A percentile compares a stretch with the other conserved stretches of the same genome.
Conservation (phyloP, 2,888 invertebrate species). For the Drosophila siamana region DNA sequence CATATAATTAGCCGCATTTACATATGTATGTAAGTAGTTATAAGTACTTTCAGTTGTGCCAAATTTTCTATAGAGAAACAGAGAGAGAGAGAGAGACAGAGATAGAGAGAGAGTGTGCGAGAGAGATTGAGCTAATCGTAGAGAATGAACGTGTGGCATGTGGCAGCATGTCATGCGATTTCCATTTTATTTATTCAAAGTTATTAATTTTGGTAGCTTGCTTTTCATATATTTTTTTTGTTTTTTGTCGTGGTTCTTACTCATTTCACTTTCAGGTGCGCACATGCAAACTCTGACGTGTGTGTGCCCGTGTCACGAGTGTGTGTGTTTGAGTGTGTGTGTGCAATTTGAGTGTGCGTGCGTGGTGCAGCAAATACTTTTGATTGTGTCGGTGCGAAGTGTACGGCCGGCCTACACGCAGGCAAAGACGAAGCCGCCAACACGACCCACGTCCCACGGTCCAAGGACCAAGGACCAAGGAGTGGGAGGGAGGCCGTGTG, state of each 20-base stretch:
- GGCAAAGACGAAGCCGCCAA: slow-evolving; percentile 32
- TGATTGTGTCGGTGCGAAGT: slow-evolving; percentile 27
- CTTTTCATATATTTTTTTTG: background rate
- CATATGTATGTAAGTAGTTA: slow-evolving; percentile 17
- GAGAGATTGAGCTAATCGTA: slow-evolving; percentile 26
- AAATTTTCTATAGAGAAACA: slow-evolving; percentile 25
- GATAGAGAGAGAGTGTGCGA: slow-evolving; percentile 1
- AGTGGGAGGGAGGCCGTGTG: slow-evolving; percentile 1
- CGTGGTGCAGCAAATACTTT: slow-evolving; percentile 49
- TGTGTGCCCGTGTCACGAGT: slow-evolving; percentile 24
- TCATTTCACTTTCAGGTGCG: slow-evolving; percentile 59
- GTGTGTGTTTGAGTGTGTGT: slow-evolving; percentile 36
- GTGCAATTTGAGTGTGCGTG: slow-evolving; percentile 56
- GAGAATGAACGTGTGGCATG: slow-evolving; percentile 33
- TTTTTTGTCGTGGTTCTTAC: slow-evolving; percentile 8
- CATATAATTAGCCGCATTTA: slow-evolving; percentile 61
- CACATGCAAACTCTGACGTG: slow-evolving; percentile 74
- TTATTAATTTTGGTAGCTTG: slow-evolving; percentile 48
- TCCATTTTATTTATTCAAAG: slow-evolving; percentile 47
- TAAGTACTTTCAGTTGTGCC: slow-evolving; percentile 41
- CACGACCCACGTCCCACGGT: slow-evolving; percentile 1
- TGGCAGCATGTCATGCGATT: slow-evolving; percentile 68
- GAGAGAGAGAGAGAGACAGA: slow-evolving; percentile 16
- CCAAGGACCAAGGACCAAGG: background rate
- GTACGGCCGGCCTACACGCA: slow-evolving; percentile 28